These are phyloP conservation scores for Pseudanteris insignis DNA, from an alignment of 2,888 invertebrate species.

Conservation along the genomic window DNA sequence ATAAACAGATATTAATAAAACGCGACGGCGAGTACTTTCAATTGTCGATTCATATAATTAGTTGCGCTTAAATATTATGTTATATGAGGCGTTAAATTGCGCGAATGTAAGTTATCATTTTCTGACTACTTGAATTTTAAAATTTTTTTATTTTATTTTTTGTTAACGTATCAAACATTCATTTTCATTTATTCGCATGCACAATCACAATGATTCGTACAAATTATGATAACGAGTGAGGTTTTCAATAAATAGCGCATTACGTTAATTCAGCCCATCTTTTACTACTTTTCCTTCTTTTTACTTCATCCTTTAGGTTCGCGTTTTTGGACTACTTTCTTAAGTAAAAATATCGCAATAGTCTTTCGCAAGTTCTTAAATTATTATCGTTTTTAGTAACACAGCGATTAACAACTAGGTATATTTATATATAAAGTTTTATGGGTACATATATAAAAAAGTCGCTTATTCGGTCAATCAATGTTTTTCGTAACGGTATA, in stretches of 20 bases:
- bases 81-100: conserved; percentile 44
- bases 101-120: conserved; percentile 18
- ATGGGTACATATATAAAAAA: conserved; percentile 34
- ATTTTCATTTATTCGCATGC: conserved; percentile 29
- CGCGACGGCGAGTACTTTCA: conserved; percentile 42
- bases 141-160: too few species aligned
- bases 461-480: conserved; percentile 12
- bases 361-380: conserved; percentile 35
- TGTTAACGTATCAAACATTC: conserved; percentile 26
- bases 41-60: conserved; percentile 43
- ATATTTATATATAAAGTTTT: conserved; percentile 35
- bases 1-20: too few species aligned
- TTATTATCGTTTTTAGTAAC: conserved; percentile 45
- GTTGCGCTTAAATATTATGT: conserved; percentile 42
- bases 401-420: conserved; percentile 45
- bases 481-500: too few species aligned
- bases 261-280: too few species aligned
- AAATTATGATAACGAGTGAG: conserved; percentile 29
- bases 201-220: conserved; percentile 29
- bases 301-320: conserved; percentile 39
- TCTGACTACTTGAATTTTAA: conserved; percentile 31
- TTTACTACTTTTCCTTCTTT: conserved; percentile 4
- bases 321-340: conserved; percentile 7
- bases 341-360: conserved; percentile 45
- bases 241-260: too few species aligned